A percentile compares a stretch with the other conserved stretches of the same genome.
These are phyloP conservation scores for Actenoides hombroni DNA, from an alignment of 2,113 vertebrate genomes.

Conservation along the genomic window DNA sequence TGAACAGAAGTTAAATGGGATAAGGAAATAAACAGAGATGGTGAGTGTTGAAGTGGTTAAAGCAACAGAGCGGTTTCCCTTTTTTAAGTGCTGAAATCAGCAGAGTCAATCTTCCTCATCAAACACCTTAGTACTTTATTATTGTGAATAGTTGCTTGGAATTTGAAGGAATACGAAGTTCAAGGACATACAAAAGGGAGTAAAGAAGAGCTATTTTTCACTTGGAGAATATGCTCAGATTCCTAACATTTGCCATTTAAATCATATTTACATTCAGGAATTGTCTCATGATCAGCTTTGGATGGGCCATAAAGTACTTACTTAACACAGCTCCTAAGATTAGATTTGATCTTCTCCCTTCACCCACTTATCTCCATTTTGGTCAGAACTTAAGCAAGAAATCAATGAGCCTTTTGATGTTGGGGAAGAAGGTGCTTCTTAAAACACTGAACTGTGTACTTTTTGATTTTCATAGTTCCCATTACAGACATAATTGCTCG, in stretches of 20 bases:
- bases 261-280: background rate
- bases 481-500: background rate
- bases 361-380: background rate
- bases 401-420: background rate
- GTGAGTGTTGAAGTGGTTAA: slow-evolving; percentile 27
- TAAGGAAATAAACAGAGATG: slow-evolving; percentile 44
- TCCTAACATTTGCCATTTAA: background rate
- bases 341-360: background rate
- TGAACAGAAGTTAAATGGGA: slow-evolving; percentile 30
- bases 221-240: background rate
- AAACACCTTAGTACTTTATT: slow-evolving; percentile 20
- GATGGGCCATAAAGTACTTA: background rate
- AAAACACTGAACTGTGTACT: background rate
- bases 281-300: background rate
- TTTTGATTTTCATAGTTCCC: background rate
- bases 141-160: background rate
- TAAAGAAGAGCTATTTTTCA: background rate
- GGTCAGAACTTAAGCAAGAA: background rate
- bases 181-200: background rate
- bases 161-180: slow-evolving; percentile 17
- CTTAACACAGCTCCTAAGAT: background rate
- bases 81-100: slow-evolving; percentile 46
- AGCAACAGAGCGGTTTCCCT: slow-evolving; percentile 29
- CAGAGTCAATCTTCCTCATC: background rate
- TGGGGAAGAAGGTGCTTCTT: background rate